Percentiles rank a stretch among this genome's conserved stretches.
phyloP scores from a whole-genome alignment of 2,797 vertebrate species.

The Lepus townsendii region DNA sequence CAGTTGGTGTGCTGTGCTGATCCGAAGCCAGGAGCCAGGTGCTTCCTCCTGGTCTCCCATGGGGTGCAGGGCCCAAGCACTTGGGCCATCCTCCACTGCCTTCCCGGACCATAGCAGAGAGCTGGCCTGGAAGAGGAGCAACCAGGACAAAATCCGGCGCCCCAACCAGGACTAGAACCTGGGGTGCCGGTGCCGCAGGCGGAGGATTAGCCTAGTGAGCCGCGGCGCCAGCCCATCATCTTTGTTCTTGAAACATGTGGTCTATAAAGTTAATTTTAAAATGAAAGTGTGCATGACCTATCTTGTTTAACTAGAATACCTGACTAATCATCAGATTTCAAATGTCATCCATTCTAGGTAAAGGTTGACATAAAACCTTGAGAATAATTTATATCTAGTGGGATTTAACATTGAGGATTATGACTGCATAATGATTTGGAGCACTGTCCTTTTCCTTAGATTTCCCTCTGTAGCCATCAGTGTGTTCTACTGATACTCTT shows the following conservation, averaged over 20 bases:
- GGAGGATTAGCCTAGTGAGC: too few relatives aligned
- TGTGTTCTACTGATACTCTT: neutral
- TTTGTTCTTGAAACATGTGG: neutral
- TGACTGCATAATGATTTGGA: neutral
- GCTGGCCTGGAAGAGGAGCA: too few relatives aligned
- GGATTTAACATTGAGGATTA: neutral
- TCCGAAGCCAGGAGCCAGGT: too few relatives aligned
- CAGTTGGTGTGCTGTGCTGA: too few relatives aligned
- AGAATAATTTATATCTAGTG: neutral
- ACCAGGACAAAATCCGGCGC: too few relatives aligned
- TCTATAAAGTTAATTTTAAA: slow-evolving; percentile 35
- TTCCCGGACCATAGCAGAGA: too few relatives aligned
- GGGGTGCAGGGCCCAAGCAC: too few relatives aligned
- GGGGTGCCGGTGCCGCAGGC: too few relatives aligned
- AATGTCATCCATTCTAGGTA: neutral
- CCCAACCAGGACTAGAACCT: too few relatives aligned
- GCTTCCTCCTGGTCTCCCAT: too few relatives aligned
- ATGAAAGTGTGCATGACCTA: neutral
- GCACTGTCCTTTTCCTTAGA: neutral
- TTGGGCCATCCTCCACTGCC: too few relatives aligned
- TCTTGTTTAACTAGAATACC: neutral
- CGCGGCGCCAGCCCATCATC: neutral
- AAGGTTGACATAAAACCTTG: slow-evolving; percentile 4
- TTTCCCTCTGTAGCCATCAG: neutral
- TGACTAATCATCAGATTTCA: neutral